Evolutionary conservation across 2,888 invertebrate species (phyloP).

Genomic region (Eumacrocentrus americanus): DNA sequence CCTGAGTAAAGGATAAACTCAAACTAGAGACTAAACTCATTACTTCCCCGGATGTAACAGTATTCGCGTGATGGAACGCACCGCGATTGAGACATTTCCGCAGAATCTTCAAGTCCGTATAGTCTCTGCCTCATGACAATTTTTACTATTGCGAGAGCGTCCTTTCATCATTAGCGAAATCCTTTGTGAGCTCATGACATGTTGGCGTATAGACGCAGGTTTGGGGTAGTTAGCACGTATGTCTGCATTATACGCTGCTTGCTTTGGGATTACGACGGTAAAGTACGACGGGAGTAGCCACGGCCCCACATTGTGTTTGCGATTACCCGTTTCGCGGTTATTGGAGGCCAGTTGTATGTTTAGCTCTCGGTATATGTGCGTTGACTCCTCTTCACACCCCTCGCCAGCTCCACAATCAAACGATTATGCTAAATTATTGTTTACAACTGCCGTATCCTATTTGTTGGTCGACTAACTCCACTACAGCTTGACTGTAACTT

Average conservation of each 20-base stretch:
- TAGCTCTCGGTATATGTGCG: background rate
- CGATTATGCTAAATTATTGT: conserved; percentile 56
- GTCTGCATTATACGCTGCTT: conserved; percentile 56
- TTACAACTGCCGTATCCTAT: conserved; percentile 44
- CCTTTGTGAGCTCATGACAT: conserved; percentile 3
- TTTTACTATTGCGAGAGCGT: too few species aligned
- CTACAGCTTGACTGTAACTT: conserved; percentile 26
- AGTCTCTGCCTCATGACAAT: conserved; percentile 7
- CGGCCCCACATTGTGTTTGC: conserved; percentile 42
- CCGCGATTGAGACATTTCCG: too few species aligned
- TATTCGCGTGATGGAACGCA: too few species aligned
- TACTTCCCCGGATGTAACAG: too few species aligned
- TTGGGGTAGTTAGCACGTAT: conserved; percentile 46
- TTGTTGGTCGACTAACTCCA: conserved; percentile 30
- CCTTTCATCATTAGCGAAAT: conserved; percentile 6
- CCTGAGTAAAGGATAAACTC: too few species aligned
- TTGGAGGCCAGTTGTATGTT: conserved; percentile 40
- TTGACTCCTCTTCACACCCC: conserved; percentile 6
- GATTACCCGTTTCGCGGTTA: conserved; percentile 53
- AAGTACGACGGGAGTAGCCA: conserved; percentile 47
- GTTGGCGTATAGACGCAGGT: conserved; percentile 2
- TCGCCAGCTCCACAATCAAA: conserved; percentile 35
- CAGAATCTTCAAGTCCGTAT: too few species aligned
- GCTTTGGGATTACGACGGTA: conserved; percentile 53
- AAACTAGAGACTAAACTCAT: too few species aligned